Evolutionary conservation across 2,888 invertebrate genomes (phyloP), one percentile per base, ranked within the genome.

Genomic region (Oscheius sp.): DNA sequence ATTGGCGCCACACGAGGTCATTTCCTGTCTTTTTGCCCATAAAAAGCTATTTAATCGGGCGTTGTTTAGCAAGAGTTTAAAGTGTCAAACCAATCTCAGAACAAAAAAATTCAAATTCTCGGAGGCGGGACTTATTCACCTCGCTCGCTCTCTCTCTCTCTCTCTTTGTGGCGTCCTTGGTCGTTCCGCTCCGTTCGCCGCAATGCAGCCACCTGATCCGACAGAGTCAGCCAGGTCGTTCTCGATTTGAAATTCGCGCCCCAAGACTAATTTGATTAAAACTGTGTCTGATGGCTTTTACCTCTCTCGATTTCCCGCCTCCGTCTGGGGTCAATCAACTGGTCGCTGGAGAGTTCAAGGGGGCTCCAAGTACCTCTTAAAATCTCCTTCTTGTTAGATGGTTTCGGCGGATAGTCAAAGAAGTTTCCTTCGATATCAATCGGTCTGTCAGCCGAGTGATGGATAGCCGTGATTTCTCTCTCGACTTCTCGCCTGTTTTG

Each of bases 51-150:
- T n/a, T n/a, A n/a, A n/a, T n/a, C n/a, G n/a, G n/a, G n/a, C n/a
- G n/a, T n/a, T n/a, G n/a, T n/a, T n/a, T n/a, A n/a, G n/a, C n/a
- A n/a, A n/a, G n/a, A n/a, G n/a, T n/a, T n/a, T n/a, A n/a, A n/a
- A n/a, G n/a, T n/a, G n/a, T n/a, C n/a, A n/a, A n/a, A n/a, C n/a
- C 17, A 45, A 8, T 53, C 17, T 33, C 55, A 23, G n/a, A n/a
- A n/a, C n/a, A n/a, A n/a, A n/a, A n/a, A 48, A 55, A 55, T 55
- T 55, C 55, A 55, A 55, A 55, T 55, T 17, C 23, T 17, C 17
- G 25, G 48, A 48, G 20, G 48, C 55, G 55, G 55, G 23, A 23
- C 55, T 33, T 55, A 25, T 55, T 55, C 55, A 55, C 55, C 33
- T 55, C 20, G 20, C 10, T 20, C 48, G 48, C n/a, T n/a, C n/a